phyloP scores from a whole-genome alignment of 1,140 invertebrate species.

The Apis cerana region DNA sequence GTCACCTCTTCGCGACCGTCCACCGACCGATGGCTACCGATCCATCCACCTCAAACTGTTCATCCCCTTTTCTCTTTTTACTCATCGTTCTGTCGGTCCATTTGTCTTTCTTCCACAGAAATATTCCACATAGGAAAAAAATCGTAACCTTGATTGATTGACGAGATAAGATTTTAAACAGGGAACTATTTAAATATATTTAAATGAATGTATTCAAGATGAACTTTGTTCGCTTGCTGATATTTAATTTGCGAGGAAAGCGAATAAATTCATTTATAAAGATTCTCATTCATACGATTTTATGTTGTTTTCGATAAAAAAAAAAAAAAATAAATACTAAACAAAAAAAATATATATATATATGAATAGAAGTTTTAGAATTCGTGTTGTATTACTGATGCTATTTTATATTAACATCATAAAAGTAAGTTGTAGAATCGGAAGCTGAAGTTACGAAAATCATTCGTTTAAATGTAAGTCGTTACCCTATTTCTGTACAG shows the following conservation, averaged over 20 bases:
- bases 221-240: neutral
- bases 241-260: neutral
- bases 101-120: neutral
- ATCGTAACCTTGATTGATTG: no score
- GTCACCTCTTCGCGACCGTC: slow-evolving; percentile 26
- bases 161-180: no score
- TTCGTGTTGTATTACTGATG: neutral
- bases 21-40: slow-evolving; percentile 45
- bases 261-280: neutral
- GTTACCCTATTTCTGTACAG: neutral
- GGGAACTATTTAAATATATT: no score
- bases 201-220: no score
- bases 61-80: neutral
- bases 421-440: neutral
- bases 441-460: neutral
- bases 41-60: neutral
- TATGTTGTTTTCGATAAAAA: neutral
- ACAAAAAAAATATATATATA: no score
- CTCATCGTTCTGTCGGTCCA: no score
- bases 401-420: neutral
- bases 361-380: neutral
- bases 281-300: neutral
- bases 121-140: no score
- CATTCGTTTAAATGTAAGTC: slow-evolving; percentile 15
- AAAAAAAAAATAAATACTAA: no score